These are phyloP conservation scores for Plecturocebus donacophilus DNA, from an alignment of 2,113 vertebrate genomes.

Conservation along the genomic window DNA sequence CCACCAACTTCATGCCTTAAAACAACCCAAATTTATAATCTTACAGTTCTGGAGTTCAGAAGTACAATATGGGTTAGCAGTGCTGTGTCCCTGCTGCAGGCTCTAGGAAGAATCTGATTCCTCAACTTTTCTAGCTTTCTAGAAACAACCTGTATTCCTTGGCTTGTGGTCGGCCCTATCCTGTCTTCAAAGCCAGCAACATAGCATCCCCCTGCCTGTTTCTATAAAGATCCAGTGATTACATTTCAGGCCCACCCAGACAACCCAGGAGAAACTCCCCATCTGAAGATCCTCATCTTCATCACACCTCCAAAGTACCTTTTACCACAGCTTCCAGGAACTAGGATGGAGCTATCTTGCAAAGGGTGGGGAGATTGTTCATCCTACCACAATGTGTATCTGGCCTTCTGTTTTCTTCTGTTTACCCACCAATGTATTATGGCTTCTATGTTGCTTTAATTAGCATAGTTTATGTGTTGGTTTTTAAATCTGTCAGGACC, in stretches of 20 bases:
- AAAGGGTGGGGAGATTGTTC: neutral
- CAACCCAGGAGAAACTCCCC: neutral
- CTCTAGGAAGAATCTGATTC: neutral
- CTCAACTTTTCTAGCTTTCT: neutral
- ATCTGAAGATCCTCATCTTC: neutral
- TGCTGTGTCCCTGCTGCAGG: neutral
- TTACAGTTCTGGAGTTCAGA: neutral
- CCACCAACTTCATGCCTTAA: neutral
- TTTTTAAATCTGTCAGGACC: neutral
- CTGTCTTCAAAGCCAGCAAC: neutral
- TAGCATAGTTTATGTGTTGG: neutral
- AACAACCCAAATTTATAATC: neutral
- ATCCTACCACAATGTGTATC: neutral
- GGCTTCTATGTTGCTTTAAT: neutral
- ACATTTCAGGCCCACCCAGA: neutral
- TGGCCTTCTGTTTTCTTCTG: neutral
- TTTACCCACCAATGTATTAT: neutral
- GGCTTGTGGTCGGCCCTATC: neutral
- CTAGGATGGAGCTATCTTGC: neutral
- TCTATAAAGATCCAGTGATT: neutral
- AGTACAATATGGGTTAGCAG: neutral
- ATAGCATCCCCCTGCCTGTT: neutral
- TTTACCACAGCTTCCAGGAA: neutral
- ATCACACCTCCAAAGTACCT: neutral
- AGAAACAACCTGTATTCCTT: neutral